A percentile compares a stretch with the other conserved stretches of the same genome.
Conservation (phyloP, 2,888 invertebrate genomes). For the Lochmaea capreae region DNA sequence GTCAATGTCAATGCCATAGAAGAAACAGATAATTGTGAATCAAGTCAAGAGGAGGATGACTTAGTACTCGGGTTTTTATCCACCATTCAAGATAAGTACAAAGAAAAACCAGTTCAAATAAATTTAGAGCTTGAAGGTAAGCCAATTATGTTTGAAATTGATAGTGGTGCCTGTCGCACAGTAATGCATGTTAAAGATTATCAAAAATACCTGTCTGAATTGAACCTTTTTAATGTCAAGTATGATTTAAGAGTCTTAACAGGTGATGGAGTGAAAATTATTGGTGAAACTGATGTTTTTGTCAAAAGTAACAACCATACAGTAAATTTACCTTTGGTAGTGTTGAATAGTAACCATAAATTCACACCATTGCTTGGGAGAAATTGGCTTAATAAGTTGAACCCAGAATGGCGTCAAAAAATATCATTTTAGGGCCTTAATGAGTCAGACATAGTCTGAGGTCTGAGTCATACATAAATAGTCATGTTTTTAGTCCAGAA, state of each 20-base stretch:
- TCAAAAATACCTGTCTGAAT: no score
- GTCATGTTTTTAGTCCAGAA: not conserved
- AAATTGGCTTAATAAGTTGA: conserved; percentile 26
- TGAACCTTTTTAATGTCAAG: no score
- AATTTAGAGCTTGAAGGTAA: conserved; percentile 33
- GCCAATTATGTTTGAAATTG: conserved; percentile 16
- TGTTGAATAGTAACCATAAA: conserved; percentile 9
- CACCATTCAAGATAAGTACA: no score
- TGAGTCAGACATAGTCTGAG: not conserved
- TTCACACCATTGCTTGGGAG: conserved; percentile 28
- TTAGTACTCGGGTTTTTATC: no score
- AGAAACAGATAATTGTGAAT: no score
- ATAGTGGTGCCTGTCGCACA: no score
- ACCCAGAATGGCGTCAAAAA: conserved; percentile 8
- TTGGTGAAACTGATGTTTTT: conserved; percentile 31
- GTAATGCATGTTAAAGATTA: no score
- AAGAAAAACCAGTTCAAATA: not conserved
- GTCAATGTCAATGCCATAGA: no score
- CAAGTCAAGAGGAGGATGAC: no score
- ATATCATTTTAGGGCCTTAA: no score
- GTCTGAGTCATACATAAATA: not conserved
- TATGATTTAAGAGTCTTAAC: no score
- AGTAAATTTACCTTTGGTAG: conserved; percentile 17
- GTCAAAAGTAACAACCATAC: conserved; percentile 18
- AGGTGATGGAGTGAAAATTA: conserved; percentile 27